A percentile compares a stretch with the other conserved stretches of the same genome.
Evolutionary conservation across 2,797 vertebrate species (phyloP).

Genomic region (Nasua narica): DNA sequence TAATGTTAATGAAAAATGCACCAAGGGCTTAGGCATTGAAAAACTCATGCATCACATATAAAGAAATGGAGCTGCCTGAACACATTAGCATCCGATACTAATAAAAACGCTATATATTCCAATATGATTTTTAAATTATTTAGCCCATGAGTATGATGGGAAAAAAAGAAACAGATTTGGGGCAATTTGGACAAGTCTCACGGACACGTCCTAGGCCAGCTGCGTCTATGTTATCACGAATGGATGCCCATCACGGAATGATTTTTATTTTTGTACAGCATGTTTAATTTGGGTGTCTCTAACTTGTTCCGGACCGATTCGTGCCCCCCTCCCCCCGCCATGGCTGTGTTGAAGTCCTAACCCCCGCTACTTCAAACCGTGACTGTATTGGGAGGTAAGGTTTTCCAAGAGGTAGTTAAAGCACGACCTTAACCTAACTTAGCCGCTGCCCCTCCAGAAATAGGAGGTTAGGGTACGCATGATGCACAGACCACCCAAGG

Average conservation of each 20-base stretch:
- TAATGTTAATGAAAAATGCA: background rate
- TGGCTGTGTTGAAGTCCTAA: background rate
- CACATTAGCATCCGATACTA: background rate
- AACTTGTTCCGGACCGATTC: too few relatives aligned
- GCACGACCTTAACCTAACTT: background rate
- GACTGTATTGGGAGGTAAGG: background rate
- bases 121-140: background rate
- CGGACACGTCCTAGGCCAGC: fast-evolving
- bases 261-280: background rate
- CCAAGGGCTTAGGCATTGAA: background rate
- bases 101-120: background rate
- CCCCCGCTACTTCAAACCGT: background rate
- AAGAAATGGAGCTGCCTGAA: background rate
- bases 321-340: background rate
- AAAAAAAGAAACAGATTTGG: background rate
- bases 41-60: background rate
- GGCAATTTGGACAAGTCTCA: background rate
- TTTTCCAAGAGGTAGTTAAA: background rate
- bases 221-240: background rate
- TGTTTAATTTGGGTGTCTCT: background rate
- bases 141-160: background rate
- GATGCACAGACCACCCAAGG: background rate
- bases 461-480: fast-evolving
- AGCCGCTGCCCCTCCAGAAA: background rate
- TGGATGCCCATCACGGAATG: background rate